Percentiles rank a stretch among this genome's conserved stretches.
Conservation (phyloP, 1,140 invertebrate genomes). For the Callitettix versicolor region DNA sequence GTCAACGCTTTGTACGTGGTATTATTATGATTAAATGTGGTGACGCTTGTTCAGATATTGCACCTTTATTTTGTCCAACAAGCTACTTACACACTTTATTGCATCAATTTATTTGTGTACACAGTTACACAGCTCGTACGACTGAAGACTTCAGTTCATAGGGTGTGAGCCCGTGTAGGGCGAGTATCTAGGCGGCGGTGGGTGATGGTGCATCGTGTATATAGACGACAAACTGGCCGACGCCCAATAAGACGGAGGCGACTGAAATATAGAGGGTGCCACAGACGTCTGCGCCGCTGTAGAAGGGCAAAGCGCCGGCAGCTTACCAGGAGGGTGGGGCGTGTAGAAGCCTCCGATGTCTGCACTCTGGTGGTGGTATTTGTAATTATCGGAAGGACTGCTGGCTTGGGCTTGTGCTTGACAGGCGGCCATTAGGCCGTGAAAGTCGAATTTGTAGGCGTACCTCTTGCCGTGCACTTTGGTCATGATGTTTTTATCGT, state of each 20-base stretch:
- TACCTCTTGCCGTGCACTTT: slow-evolving; percentile 88
- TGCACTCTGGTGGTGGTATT: background rate
- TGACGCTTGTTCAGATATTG: too few species aligned
- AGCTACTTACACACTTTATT: too few species aligned
- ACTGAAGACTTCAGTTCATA: too few species aligned
- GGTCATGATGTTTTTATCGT: slow-evolving; percentile 96
- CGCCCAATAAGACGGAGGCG: slow-evolving; percentile 17
- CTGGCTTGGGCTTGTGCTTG: slow-evolving; percentile 52
- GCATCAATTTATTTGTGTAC: too few species aligned
- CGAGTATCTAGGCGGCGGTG: slow-evolving; percentile 16
- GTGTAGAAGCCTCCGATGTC: slow-evolving; percentile 6
- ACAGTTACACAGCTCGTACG: too few species aligned
- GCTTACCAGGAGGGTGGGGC: slow-evolving; percentile 2
- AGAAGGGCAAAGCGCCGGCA: background rate
- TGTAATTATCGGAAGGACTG: slow-evolving; percentile 5
- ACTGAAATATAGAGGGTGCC: slow-evolving; percentile 4
- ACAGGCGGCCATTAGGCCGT: slow-evolving; percentile 70
- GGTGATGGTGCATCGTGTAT: slow-evolving; percentile 7
- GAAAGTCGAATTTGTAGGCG: slow-evolving; percentile 89
- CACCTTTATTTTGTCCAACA: too few species aligned
- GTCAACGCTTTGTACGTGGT: too few species aligned
- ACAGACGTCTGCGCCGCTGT: background rate
- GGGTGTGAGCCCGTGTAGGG: slow-evolving; percentile 1
- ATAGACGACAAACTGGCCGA: slow-evolving; percentile 10
- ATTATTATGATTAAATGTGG: too few species aligned